Base-by-base conservation (phyloP, 2,113 vertebrate species). In the Ictalurus furcatus region DNA sequence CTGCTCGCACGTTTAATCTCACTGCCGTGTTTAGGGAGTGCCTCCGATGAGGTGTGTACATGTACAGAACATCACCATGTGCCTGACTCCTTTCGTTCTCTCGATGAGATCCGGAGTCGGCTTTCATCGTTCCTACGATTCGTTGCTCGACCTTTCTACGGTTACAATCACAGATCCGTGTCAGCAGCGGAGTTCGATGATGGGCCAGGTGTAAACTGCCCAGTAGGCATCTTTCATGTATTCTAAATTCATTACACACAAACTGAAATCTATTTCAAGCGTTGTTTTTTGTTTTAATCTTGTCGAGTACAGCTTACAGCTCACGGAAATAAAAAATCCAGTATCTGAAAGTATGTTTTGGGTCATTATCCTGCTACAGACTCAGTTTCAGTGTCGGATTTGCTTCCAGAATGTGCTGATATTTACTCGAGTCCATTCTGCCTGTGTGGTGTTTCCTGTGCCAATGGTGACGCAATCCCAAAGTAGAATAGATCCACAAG, bases 111-210 rank as follows among this genome's bases (percentile, higher is more conserved):
- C 37, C 48, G 19, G 61, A 37, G 61, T 88, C 82, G 59, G 67
- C 59, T 69, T 87, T 71, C 23, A 71, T 54, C 23, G 40, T 54
- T 84, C 54, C 44, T 34, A 4, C 61, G 12, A 30, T 30, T 34
- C 67, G 6, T 8, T 2, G 74, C 76, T 71, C 4, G 81, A 56
- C 80, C 85, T 85, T 87, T 59, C 69, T 74, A 74, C 67, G 37
- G 65, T 85, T 58, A 85, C 67, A 4, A 9, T 73, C 85, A 59
- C 85, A 74, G 74, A 86, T 61, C 54, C n/a, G 30, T 28, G 69
- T 73, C 69, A 44, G 73, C 37, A 76, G 37, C 48, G 12, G 19
- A 63, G 34, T 63, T 30, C 8, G 21, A 76, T 44, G 9, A 73
- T 16, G 4, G 17, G 9, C 61, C 61, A 63, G 44, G 44, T 48